These are phyloP conservation scores for Anguilla anguilla DNA, from an alignment of 2,797 vertebrate genomes.

Conservation along the genomic window DNA sequence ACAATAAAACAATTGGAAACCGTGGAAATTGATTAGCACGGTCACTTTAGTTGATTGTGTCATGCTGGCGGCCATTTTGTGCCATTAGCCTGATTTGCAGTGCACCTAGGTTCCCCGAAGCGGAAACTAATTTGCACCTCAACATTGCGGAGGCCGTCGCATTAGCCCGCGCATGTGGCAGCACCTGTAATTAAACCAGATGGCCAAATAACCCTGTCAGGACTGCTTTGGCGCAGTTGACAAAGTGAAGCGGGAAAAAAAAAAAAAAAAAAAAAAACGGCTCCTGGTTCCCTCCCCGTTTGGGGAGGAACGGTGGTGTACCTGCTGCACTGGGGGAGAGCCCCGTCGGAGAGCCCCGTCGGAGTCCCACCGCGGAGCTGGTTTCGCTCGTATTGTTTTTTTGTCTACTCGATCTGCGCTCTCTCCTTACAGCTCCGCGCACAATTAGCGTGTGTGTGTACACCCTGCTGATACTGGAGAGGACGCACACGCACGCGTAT, in stretches of 20 bases:
- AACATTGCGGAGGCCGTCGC: conserved; percentile 58
- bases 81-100: conserved; percentile 60
- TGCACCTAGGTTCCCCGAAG: conserved; percentile 54
- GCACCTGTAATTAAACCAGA: conserved; percentile 77
- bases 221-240: conserved; percentile 49
- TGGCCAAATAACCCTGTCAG: conserved; percentile 69
- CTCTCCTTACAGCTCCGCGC: conserved; percentile 57
- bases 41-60: conserved; percentile 52
- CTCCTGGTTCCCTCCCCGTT: conserved; percentile 58
- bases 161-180: conserved; percentile 61
- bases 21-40: conserved; percentile 37
- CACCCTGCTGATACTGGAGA: background rate
- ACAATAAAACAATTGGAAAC: conserved; percentile 17
- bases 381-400: conserved; percentile 55
- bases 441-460: conserved; percentile 52
- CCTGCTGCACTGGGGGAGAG: conserved; percentile 38
- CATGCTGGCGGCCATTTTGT: conserved; percentile 51
- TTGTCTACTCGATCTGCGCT: conserved; percentile 45
- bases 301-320: conserved; percentile 45
- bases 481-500: background rate
- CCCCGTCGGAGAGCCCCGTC: conserved; percentile 24
- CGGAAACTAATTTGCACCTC: conserved; percentile 73
- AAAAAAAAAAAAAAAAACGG: conserved; percentile 34
- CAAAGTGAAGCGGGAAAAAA: conserved; percentile 46
- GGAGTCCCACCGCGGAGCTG: conserved; percentile 52